phyloP scores from a whole-genome alignment of 1,140 invertebrate species.

The Diabrotica virgifera region DNA sequence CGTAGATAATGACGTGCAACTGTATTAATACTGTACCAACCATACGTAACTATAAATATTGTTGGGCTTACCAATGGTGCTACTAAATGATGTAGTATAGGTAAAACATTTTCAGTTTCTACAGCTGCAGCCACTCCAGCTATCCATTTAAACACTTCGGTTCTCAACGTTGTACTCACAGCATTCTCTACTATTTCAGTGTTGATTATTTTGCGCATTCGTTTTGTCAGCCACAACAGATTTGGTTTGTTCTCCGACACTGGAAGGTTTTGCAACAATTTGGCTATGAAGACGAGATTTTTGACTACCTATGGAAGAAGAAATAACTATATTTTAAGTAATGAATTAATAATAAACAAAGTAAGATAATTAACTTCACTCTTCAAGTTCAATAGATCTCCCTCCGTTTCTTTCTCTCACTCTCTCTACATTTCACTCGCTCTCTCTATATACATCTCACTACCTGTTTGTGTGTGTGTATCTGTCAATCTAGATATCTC shows the following conservation, averaged over 20 bases:
- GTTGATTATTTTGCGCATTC: constrained; percentile 66
- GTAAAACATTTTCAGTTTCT: constrained; percentile 53
- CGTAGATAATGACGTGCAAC: no score
- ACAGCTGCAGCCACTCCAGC: constrained; percentile 62
- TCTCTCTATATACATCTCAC: no score
- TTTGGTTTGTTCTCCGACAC: constrained; percentile 45
- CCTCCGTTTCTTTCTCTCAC: no score
- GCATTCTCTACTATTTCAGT: constrained; percentile 65
- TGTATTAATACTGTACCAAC: no score
- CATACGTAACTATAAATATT: no score
- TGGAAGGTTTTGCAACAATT: constrained; percentile 57
- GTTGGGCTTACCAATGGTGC: constrained; percentile 54
- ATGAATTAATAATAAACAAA: no score
- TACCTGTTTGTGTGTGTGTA: no score
- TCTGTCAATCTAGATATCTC: no score
- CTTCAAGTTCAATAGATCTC: no score
- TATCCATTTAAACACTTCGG: constrained; percentile 72
- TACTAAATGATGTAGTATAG: constrained; percentile 58
- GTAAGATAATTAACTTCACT: no score
- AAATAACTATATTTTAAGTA: not conserved
- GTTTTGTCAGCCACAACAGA: constrained; percentile 67
- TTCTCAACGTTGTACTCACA: constrained; percentile 57
- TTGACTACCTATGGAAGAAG: constrained; percentile 55
- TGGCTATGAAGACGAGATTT: constrained; percentile 68
- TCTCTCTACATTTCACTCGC: no score